Conservation (phyloP, 2,113 vertebrate genomes). For the Calidris pygmaea region DNA sequence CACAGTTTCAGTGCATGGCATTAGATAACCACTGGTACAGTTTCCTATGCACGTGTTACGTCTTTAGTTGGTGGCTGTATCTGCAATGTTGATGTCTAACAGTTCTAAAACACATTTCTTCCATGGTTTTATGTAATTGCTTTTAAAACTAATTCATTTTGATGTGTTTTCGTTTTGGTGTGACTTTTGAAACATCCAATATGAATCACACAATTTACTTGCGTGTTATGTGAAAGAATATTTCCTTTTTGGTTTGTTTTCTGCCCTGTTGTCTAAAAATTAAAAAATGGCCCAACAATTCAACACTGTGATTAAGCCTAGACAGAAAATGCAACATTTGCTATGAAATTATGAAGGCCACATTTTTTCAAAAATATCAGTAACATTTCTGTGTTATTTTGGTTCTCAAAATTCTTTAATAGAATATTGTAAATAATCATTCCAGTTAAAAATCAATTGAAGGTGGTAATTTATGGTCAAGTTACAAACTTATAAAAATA, state of each 20-base stretch:
- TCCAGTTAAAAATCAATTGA: background rate
- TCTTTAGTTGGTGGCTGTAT: background rate
- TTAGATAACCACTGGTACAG: background rate
- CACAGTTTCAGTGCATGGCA: background rate
- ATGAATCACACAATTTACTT: background rate
- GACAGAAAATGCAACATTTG: background rate
- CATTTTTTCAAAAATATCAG: background rate
- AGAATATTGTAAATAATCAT: background rate
- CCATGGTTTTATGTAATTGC: background rate
- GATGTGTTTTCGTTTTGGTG: background rate
- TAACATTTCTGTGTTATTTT: background rate
- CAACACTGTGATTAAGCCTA: background rate
- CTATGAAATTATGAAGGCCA: background rate
- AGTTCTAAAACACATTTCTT: background rate
- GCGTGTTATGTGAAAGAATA: background rate
- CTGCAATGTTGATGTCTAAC: background rate
- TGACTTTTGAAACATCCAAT: background rate
- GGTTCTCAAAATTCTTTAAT: background rate
- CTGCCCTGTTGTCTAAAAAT: background rate
- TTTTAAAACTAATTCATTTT: background rate
- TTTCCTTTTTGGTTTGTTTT: background rate
- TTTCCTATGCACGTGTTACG: background rate
- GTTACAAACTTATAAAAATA: conserved; percentile 2
- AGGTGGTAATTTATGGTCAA: background rate
- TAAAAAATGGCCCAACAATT: background rate